Evolutionary conservation across 2,888 invertebrate genomes (phyloP), one percentile per base, ranked within the genome.

Genomic region (Resseliella maxima): DNA sequence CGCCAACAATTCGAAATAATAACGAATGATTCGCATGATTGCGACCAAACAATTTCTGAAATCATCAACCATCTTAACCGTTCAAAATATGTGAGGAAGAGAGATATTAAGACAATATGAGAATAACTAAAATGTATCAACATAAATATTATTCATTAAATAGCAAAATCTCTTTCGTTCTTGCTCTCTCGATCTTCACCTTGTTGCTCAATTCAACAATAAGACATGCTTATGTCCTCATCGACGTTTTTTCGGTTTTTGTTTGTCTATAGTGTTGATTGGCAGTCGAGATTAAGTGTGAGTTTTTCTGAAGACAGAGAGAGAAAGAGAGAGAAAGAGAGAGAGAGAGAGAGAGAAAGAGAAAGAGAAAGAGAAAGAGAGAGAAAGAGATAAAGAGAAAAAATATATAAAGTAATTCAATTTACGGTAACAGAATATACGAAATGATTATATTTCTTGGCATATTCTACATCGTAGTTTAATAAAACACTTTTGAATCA

Each of bases 71-170:
- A n/a, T n/a, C n/a, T n/a, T n/a, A n/a, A n/a, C n/a, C n/a, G n/a
- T n/a, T n/a, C n/a, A n/a, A n/a, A n/a, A n/a, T n/a, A n/a, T n/a
- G n/a, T n/a, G n/a, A n/a, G n/a, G n/a, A 15, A 27, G 31, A 6
- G 31, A 72, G 72, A 72, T 72, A 72, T n/a, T 35, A n/a, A 5
- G 31, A 72, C 72, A 72, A 72, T 31, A 31, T 1, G 3, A 0
- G 72, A 31, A 72, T 72, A n/a, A 72, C 72, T 72, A 72, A 72
- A 72, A 31, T 31, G 24, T 59, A 31, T 72, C 31, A 15, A 31
- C 31, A 72, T 72, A 35, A 72, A 72, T 72, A 72, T 21, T 31
- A 18, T 50, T 50, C 46, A 50, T 50, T 50, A 18, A 50, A 50
- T 50, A 50, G 18, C 46, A n/a, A n/a, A n/a, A n/a, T n/a, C n/a